A percentile compares a stretch with the other conserved stretches of the same genome.
phyloP scores from a whole-genome alignment of 2,888 invertebrate species.

The Drosophila peninsularis region DNA sequence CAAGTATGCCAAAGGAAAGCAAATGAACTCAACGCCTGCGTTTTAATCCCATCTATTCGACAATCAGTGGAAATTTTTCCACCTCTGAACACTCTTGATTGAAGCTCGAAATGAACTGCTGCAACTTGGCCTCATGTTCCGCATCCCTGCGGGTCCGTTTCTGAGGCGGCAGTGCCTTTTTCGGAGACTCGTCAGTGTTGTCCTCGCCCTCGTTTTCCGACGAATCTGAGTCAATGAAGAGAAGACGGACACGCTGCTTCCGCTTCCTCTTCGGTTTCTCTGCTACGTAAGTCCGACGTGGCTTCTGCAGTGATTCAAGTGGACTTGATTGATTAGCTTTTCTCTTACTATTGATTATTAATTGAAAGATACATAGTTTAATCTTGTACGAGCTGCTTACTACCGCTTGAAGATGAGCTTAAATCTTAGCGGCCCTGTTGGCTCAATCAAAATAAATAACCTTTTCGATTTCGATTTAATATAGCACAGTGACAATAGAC shows the following conservation, averaged over 20 bases:
- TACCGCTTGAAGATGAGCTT: conserved; percentile 68
- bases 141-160: conserved; percentile 60
- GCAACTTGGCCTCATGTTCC: conserved; percentile 59
- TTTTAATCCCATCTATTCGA: conserved; percentile 64
- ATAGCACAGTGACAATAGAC: conserved; percentile 46
- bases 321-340: not conserved
- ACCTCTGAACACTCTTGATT: conserved; percentile 82
- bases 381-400: conserved; percentile 69
- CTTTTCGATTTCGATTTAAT: conserved; percentile 46
- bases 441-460: conserved; percentile 58
- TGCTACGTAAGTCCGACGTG: conserved; percentile 78
- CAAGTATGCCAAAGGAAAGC: not conserved
- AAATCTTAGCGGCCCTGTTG: conserved; percentile 74
- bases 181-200: conserved; percentile 48
- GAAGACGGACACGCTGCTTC: conserved; percentile 65
- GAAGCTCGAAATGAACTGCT: conserved; percentile 78
- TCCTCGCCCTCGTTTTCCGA: conserved; percentile 64
- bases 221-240: conserved; percentile 74
- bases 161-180: conserved; percentile 37
- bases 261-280: conserved; percentile 71
- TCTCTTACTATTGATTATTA: not conserved
- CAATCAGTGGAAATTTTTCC: conserved; percentile 75
- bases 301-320: conserved; percentile 53
- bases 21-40: not conserved
- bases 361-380: not conserved